These are phyloP conservation scores for Macrosteles quadrilineatus DNA, from an alignment of 1,140 invertebrate genomes.

Conservation along the genomic window DNA sequence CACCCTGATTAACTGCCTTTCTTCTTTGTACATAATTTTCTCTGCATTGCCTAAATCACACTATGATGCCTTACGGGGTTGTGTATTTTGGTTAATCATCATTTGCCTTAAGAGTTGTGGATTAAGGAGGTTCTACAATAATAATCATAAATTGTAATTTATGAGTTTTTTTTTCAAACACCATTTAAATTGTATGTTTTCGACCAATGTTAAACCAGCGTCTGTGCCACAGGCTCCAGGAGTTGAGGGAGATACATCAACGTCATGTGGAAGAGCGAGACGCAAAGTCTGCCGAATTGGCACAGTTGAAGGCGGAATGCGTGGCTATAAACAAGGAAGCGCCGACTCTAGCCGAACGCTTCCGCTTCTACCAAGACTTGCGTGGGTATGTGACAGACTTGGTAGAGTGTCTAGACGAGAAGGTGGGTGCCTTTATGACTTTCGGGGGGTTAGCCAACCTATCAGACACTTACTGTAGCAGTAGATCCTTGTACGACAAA, in stretches of 20 bases:
- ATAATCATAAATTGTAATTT: no score
- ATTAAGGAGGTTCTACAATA: no score
- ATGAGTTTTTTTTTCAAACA: no score
- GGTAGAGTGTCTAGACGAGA: slow-evolving; percentile 94
- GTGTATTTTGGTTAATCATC: no score
- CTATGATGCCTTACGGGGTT: no score
- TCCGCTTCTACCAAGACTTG: slow-evolving; percentile 93
- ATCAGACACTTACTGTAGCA: slow-evolving; percentile 22
- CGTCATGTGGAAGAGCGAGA: slow-evolving; percentile 56
- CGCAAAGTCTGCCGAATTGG: slow-evolving; percentile 60
- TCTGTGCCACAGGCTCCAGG: slow-evolving; percentile 53
- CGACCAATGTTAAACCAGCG: neutral
- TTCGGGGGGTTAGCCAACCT: slow-evolving; percentile 24
- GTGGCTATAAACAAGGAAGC: slow-evolving; percentile 61
- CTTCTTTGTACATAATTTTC: no score
- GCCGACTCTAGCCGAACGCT: slow-evolving; percentile 71
- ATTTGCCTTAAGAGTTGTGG: no score
- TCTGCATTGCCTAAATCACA: no score
- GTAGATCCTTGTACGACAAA: no score
- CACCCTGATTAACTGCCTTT: no score
- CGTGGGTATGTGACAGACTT: slow-evolving; percentile 95
- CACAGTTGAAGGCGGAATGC: slow-evolving; percentile 62
- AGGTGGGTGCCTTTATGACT: slow-evolving; percentile 60
- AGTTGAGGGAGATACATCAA: slow-evolving; percentile 60
- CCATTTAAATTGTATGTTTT: no score